Conservation (phyloP, 1,140 invertebrate genomes). For the Eulimnadia texana region DNA sequence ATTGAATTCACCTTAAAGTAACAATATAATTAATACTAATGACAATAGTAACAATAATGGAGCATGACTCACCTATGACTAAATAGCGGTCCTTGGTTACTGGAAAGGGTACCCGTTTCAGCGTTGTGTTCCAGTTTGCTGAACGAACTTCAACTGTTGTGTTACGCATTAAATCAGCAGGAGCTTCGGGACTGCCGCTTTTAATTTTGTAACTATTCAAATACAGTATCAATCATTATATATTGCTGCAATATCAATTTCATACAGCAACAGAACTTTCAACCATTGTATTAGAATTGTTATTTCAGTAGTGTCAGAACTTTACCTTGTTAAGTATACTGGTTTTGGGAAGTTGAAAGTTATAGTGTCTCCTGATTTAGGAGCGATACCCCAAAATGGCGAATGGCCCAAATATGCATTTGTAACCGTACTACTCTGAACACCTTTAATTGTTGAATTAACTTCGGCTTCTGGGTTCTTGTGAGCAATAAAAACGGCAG, state of each 20-base stretch:
- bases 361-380: slow-evolving; percentile 65
- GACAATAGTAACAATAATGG: slow-evolving; percentile 8
- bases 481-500: slow-evolving; percentile 63
- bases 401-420: slow-evolving; percentile 75
- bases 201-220: slow-evolving; percentile 77
- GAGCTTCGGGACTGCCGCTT: slow-evolving; percentile 83
- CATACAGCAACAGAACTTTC: too few relatives aligned
- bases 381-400: slow-evolving; percentile 84
- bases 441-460: slow-evolving; percentile 61
- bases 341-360: slow-evolving; percentile 67
- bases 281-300: too few relatives aligned
- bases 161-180: slow-evolving; percentile 77
- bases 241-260: too few relatives aligned
- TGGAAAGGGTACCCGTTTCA: slow-evolving; percentile 10
- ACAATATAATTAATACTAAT: slow-evolving; percentile 17
- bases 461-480: slow-evolving; percentile 50
- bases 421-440: slow-evolving; percentile 63
- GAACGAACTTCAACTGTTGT: slow-evolving; percentile 71
- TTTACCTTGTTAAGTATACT: slow-evolving; percentile 55
- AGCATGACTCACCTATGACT: slow-evolving; percentile 14
- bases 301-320: too few relatives aligned
- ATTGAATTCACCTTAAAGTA: slow-evolving; percentile 48
- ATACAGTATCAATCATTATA: too few relatives aligned
- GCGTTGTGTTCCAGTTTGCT: slow-evolving; percentile 19
- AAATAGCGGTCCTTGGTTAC: slow-evolving; percentile 15